Percentiles rank a stretch among this genome's conserved stretches.
Conservation (phyloP, 2,888 invertebrate species). For the Polymixis lichenea region DNA sequence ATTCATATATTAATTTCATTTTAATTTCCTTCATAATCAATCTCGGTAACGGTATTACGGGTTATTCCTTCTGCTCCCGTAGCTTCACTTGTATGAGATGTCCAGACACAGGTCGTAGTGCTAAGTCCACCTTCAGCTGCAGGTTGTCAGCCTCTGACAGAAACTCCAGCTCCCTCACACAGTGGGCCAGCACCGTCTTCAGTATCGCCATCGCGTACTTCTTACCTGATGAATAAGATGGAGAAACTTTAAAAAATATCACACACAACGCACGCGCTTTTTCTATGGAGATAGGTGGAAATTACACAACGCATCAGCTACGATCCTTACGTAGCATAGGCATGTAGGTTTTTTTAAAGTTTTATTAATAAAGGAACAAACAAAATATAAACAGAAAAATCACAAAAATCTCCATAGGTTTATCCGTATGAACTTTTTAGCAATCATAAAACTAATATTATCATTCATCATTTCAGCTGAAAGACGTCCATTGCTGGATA, state of each 20-base stretch:
- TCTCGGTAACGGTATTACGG: not conserved
- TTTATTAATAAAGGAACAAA: no score
- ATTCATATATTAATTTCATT: slow-evolving; percentile 3
- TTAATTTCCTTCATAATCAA: not conserved
- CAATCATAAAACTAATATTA: no score
- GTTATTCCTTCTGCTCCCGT: slow-evolving; percentile 24
- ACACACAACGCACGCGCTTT: no score
- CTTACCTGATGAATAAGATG: slow-evolving; percentile 71
- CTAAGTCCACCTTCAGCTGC: slow-evolving; percentile 75
- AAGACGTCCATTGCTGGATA: no score
- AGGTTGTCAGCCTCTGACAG: slow-evolving; percentile 73
- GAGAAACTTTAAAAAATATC: not conserved
- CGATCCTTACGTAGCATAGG: no score
- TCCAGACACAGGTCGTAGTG: slow-evolving; percentile 72
- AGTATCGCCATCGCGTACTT: slow-evolving; percentile 79
- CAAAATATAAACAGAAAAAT: no score
- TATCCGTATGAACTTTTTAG: no score
- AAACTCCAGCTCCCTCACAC: slow-evolving; percentile 75
- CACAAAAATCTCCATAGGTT: no score
- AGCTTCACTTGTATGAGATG: slow-evolving; percentile 74
- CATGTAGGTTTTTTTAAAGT: no score
- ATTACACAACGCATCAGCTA: no score
- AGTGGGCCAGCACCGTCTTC: slow-evolving; percentile 78
- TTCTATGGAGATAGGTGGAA: no score
- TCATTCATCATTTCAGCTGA: no score